Base-by-base conservation (phyloP, 2,888 invertebrate species). In the Hydriomena furcata region DNA sequence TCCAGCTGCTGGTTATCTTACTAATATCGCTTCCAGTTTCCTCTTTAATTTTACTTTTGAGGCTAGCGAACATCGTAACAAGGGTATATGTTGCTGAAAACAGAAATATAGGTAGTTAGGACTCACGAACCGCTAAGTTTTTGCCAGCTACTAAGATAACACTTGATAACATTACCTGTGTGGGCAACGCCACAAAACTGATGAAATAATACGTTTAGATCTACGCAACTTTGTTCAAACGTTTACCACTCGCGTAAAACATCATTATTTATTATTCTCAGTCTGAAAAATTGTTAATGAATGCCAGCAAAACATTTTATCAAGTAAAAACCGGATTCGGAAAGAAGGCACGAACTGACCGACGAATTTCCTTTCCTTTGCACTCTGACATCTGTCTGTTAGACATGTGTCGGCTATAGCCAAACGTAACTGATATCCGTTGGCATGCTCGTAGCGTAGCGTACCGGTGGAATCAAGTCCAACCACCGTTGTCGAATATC, bases 1-100 rank as follows among this genome's bases (percentile, higher is more conserved):
- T 79, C 90, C 90, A 90, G 63, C 80, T 89, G 62, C 79, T 90
- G 0, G 90, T 89, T 56, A 90, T 58, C 71, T 83, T 90, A 61
- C 92, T 91, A 35, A 96, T 91, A 80, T 96, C 96, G 76, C 93
- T 95, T 38, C 96, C 96, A 58, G 96, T 96, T 91, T 97, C 97
- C 79, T 96, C 96, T 66, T 95, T 94, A 66, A 97, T 96, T 91
- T 96, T 96, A 84, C 96, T 96, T 84, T 97, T 97, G 60, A 97
- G 86, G 71, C 95, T 95, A 41, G 96, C 94, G 82, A 97, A 97
- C 97, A 97, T 97, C 75, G 76, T 91, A 60, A 46, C 58, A 49
- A 52, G 32, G 37, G 45, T 31, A 45, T 25, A 55, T 46, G 46
- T 52, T 55, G 44, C 66, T 71, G 40, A 7, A 43, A 45, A 28